Evolutionary conservation across 37 sponge, comb jelly and placozoan species (phyloP), one percentile per base, ranked within the genome.

Genomic region (Agelas oroides): DNA sequence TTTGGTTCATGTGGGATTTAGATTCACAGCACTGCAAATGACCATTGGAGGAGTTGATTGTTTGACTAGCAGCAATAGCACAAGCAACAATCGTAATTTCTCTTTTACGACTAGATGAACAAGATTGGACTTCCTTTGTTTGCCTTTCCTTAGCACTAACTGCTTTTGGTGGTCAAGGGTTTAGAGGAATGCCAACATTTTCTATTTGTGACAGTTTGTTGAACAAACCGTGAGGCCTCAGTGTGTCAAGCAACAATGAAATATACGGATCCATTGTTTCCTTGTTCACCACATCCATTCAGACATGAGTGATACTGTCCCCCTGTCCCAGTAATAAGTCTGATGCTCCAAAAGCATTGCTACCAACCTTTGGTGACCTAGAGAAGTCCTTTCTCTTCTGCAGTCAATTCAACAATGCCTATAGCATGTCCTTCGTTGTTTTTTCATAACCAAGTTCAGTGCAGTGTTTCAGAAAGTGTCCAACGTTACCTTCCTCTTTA

Each of bases 111-210:
- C 86, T 86, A 65, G 57, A n/a, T 23, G 37, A 31, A n/a, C n/a
- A n/a, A n/a, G 66, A 37, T 59, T 58, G 21, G 17, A 70, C 65
- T 39, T 90, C 61, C 46, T 84, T 79, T 11, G 28, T 13, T 52
- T 81, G 16, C 24, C 12, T 31, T 13, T 80, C 87, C n/a, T 16
- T 89, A 17, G 27, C n/a, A 28, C 86, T 27, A 5, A 90, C 60
- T 6, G 85, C 38, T 13, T 40, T 84, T 28, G 82, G 81, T 0
- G 91, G 2, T 28, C 30, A 36, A 38, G 34, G 77, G 24, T 90
- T 77, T 31, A 85, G 62, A 13, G 91, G 91, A 81, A 90, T 63
- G 1, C 91, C 86, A 32, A 84, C 71, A 39, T 90, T 90, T 59
- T 84, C 85, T 0, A 84, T 64, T 55, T 71, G 76, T 13, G 80